Evolutionary conservation across 2,113 vertebrate species (phyloP).

Genomic region (Propithecus coquereli): DNA sequence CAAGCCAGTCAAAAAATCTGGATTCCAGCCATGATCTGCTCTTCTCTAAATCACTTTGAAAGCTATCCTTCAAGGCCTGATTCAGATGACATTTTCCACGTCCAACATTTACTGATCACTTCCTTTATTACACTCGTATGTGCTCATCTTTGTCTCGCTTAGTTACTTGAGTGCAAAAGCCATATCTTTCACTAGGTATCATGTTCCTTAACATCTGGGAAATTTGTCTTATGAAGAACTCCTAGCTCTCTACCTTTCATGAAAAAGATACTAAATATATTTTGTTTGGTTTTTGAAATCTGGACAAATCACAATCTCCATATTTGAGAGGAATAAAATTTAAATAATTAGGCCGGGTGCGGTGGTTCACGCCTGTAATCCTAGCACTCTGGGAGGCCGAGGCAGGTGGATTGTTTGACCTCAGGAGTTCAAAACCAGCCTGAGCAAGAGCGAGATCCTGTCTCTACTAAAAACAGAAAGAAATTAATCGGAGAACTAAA

Average conservation of each 20-base stretch:
- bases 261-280: background rate
- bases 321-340: background rate
- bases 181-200: background rate
- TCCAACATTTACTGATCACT: background rate
- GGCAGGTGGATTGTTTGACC: no score
- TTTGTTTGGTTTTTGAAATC: conserved; percentile 1
- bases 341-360: conserved; percentile 31
- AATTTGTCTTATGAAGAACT: background rate
- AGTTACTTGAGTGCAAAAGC: background rate
- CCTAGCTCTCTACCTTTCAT: background rate
- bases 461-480: no score
- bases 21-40: background rate
- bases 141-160: background rate
- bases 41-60: background rate
- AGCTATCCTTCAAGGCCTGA: background rate
- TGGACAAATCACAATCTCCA: background rate
- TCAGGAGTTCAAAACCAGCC: no score
- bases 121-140: background rate
- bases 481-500: no score
- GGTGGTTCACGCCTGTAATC: no score
- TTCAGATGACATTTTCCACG: conserved; percentile 4
- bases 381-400: no score
- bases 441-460: no score
- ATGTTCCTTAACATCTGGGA: conserved; percentile 9
- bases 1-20: background rate